Evolutionary conservation across 2,113 vertebrate genomes (phyloP).

Genomic region (Girardinichthys multiradiatus): DNA sequence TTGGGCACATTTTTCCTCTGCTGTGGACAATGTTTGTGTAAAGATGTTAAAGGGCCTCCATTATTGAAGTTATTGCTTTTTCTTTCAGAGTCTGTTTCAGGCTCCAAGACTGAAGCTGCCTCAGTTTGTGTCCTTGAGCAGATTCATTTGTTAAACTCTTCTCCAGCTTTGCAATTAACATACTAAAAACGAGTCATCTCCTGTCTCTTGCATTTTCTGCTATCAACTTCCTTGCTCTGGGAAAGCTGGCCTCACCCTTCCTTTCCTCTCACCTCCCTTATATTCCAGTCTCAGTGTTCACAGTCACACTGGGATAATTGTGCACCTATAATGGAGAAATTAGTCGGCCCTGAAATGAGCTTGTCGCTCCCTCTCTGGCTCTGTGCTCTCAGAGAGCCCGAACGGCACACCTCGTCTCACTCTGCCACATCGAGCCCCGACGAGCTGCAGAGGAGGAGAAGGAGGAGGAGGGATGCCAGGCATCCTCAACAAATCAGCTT

Average conservation of each 20-base stretch:
- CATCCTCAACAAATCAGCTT: slow-evolving; percentile 67
- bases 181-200: slow-evolving; percentile 42
- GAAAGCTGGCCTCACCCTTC: slow-evolving; percentile 45
- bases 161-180: slow-evolving; percentile 46
- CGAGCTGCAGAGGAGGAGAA: slow-evolving; percentile 47
- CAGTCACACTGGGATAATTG: slow-evolving; percentile 77
- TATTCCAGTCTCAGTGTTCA: slow-evolving; percentile 66
- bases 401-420: slow-evolving; percentile 29
- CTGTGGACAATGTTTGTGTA: not conserved
- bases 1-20: not conserved
- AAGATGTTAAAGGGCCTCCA: not conserved
- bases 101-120: not conserved
- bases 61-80: not conserved
- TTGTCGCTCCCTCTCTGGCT: slow-evolving; percentile 47
- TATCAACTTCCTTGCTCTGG: slow-evolving; percentile 4
- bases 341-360: slow-evolving; percentile 81
- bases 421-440: slow-evolving; percentile 66
- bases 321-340: slow-evolving; percentile 79
- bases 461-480: slow-evolving; percentile 46
- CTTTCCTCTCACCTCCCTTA: slow-evolving; percentile 45
- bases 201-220: slow-evolving; percentile 5
- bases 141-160: slow-evolving; percentile 55
- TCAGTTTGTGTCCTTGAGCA: slow-evolving; percentile 17
- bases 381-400: slow-evolving; percentile 41
- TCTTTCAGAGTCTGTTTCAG: not conserved